Evolutionary conservation across 2,797 vertebrate species (phyloP).

Genomic region (Peromyscus nudipes): DNA sequence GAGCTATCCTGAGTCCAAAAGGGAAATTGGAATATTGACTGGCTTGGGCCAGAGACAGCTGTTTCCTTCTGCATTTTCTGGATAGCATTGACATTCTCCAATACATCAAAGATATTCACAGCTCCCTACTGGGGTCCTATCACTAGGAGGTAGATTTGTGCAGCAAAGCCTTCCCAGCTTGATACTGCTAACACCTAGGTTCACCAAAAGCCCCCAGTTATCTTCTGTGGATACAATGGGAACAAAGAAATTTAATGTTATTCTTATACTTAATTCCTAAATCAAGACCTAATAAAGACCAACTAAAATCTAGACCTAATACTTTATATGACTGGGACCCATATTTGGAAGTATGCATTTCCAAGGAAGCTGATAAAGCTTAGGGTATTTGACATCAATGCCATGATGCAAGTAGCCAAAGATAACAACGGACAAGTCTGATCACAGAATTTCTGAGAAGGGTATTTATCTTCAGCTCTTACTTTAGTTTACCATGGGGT

Average conservation of each 20-base stretch:
- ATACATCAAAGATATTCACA: background rate
- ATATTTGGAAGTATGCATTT: background rate
- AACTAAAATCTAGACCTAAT: background rate
- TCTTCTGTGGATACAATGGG: background rate
- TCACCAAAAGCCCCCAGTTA: background rate
- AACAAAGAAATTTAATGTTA: background rate
- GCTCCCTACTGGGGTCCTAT: background rate
- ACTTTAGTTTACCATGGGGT: background rate
- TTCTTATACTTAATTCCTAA: background rate
- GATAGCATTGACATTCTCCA: background rate
- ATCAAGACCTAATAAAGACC: background rate
- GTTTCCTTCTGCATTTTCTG: background rate
- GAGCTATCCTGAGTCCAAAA: background rate
- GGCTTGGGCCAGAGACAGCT: background rate
- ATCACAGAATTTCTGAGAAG: background rate
- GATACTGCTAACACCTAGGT: background rate
- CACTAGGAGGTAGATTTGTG: background rate
- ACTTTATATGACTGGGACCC: background rate
- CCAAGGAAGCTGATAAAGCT: background rate
- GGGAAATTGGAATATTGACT: background rate
- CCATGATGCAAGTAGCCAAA: background rate
- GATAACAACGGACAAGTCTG: background rate
- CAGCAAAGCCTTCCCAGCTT: background rate
- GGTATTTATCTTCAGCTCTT: background rate
- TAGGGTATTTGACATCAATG: background rate